These are phyloP conservation scores for Laticauda colubrina DNA, from an alignment of 2,113 vertebrate species.

Conservation along the genomic window DNA sequence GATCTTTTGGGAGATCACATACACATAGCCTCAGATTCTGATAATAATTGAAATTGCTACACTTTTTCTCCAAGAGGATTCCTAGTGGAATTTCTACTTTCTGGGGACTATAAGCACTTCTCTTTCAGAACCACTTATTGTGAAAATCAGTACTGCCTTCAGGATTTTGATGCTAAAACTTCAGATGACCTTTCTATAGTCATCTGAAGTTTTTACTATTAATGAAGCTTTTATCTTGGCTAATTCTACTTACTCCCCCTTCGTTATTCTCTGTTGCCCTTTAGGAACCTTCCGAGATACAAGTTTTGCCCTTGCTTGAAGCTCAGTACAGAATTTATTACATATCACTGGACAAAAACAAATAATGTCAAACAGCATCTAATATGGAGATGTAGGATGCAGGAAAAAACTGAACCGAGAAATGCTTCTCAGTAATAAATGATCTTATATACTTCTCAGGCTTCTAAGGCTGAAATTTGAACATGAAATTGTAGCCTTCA, in stretches of 20 bases:
- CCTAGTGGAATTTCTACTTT: neutral
- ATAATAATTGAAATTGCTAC: neutral
- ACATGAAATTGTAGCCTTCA: neutral
- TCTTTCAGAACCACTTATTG: neutral
- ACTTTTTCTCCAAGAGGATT: neutral
- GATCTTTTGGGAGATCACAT: neutral
- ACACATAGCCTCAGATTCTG: neutral
- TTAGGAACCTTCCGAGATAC: neutral
- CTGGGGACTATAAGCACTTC: neutral
- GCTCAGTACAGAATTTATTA: neutral
- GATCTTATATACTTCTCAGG: neutral
- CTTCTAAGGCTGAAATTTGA: neutral
- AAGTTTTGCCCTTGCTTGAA: neutral
- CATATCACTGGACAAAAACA: neutral
- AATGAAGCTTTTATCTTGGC: neutral
- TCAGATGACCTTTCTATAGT: neutral
- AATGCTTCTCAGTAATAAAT: neutral
- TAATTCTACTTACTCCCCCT: neutral
- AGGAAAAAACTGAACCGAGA: neutral
- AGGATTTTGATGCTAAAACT: neutral
- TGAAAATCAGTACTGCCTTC: neutral
- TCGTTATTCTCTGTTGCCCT: neutral
- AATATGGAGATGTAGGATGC: neutral
- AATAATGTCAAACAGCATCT: neutral
- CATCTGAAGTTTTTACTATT: neutral